phyloP scores from a whole-genome alignment of 1,140 invertebrate genomes.

The Bombus ignitus region DNA sequence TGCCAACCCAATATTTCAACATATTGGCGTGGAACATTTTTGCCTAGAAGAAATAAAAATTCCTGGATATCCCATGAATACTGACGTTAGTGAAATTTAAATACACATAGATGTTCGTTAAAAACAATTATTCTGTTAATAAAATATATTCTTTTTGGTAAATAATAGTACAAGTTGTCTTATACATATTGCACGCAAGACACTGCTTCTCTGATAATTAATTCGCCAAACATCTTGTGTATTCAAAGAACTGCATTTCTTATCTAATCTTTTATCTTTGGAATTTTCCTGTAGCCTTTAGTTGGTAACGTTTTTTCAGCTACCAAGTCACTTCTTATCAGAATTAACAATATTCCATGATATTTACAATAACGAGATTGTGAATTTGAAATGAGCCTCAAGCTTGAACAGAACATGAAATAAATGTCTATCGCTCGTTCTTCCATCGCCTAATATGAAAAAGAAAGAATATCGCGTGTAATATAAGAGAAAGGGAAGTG shows the following conservation, averaged over 20 bases:
- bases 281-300: neutral
- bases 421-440: slow-evolving; percentile 27
- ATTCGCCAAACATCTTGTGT: neutral
- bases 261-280: neutral
- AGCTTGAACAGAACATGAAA: neutral
- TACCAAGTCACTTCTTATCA: too few relatives aligned
- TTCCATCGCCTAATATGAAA: neutral
- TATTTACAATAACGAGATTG: too few relatives aligned
- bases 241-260: neutral
- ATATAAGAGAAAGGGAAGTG: neutral
- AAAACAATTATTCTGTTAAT: neutral
- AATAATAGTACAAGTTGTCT: neutral
- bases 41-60: too few relatives aligned
- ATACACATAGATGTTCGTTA: neutral
- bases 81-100: too few relatives aligned
- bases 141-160: neutral
- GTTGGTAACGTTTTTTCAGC: too few relatives aligned
- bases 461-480: neutral
- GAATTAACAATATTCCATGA: neutral
- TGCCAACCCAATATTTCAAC: too few relatives aligned
- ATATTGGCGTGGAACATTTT: too few relatives aligned
- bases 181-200: neutral
- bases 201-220: neutral
- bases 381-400: too few relatives aligned
- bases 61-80: too few relatives aligned